These are phyloP conservation scores for Lophius americanus DNA, from an alignment of 2,797 vertebrate genomes.

Conservation along the genomic window DNA sequence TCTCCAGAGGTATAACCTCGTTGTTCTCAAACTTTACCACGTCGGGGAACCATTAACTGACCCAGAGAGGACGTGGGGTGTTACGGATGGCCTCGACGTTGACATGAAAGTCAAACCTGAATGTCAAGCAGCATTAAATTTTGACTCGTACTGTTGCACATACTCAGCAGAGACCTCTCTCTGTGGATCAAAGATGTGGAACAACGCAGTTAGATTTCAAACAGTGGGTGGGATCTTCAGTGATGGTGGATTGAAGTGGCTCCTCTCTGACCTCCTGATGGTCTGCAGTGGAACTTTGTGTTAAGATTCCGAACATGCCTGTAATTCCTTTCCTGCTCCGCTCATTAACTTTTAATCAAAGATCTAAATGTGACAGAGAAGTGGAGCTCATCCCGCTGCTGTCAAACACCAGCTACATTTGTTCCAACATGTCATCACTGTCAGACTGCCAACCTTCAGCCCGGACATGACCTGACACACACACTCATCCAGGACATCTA, in stretches of 20 bases:
- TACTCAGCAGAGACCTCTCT: background rate
- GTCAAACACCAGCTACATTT: constrained; percentile 30
- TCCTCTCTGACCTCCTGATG: background rate
- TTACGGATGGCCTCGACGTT: too few species aligned
- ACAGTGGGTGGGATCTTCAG: background rate
- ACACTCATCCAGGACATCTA: too few species aligned
- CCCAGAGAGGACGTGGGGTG: too few species aligned
- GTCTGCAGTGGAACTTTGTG: background rate
- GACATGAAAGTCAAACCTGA: too few species aligned
- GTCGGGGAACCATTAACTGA: too few species aligned
- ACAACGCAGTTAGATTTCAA: background rate
- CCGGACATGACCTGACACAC: too few species aligned
- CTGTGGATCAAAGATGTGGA: background rate
- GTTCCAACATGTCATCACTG: constrained; percentile 45
- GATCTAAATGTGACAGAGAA: constrained; percentile 53
- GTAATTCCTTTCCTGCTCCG: constrained; percentile 39
- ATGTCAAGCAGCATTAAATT: too few species aligned
- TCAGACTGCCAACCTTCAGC: constrained; percentile 46
- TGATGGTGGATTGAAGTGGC: background rate
- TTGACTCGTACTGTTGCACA: too few species aligned
- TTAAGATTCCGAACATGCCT: constrained; percentile 40
- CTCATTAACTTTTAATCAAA: constrained; percentile 69
- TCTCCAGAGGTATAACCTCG: too few species aligned
- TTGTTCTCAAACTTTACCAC: too few species aligned
- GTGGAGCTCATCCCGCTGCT: constrained; percentile 49